These are phyloP conservation scores for Zhuqinia jingwanae DNA, from an alignment of 2,888 invertebrate species.

Conservation along the genomic window DNA sequence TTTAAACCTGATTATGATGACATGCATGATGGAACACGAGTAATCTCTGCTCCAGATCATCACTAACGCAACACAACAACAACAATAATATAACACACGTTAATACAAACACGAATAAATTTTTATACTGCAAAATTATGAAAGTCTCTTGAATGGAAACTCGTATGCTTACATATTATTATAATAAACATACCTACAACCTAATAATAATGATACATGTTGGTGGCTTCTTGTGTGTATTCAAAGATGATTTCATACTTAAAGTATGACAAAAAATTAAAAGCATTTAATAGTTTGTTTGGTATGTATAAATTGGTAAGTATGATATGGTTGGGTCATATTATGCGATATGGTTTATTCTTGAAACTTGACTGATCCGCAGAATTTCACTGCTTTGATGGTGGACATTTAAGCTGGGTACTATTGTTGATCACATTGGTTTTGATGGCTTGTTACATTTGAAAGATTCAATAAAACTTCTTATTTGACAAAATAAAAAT, in stretches of 20 bases:
- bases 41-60: constrained; percentile 46
- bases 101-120: too few species aligned
- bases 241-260: constrained; percentile 20
- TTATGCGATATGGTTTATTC: not conserved
- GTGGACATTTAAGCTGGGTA: not conserved
- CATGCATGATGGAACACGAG: constrained; percentile 57
- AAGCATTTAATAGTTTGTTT: not conserved
- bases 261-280: constrained; percentile 5
- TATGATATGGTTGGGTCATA: too few species aligned
- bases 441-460: not conserved
- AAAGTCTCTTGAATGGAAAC: constrained; percentile 10
- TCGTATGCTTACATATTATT: too few species aligned
- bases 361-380: too few species aligned
- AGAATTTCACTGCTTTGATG: not conserved
- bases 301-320: too few species aligned
- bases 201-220: too few species aligned
- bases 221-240: too few species aligned
- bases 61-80: not conserved
- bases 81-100: not conserved
- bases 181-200: too few species aligned
- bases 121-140: not conserved
- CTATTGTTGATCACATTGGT: not conserved
- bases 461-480: constrained; percentile 17
- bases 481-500: constrained; percentile 28
- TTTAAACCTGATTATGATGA: constrained; percentile 30